Evolutionary conservation across 2,113 vertebrate species (phyloP).

Genomic region (Ophiodon elongatus): DNA sequence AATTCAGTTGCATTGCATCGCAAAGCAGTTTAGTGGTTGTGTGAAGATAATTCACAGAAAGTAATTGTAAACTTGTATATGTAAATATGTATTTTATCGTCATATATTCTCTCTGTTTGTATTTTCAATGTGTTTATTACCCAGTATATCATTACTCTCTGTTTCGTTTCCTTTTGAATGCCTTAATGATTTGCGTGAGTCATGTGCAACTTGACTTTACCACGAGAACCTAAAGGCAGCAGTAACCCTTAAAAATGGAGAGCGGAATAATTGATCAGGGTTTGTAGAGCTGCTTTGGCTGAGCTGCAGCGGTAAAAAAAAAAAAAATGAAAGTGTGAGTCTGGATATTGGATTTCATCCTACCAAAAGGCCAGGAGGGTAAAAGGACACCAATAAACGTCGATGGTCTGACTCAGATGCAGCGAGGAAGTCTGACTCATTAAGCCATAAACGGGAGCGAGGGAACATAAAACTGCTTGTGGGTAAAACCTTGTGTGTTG

Average conservation of each 20-base stretch:
- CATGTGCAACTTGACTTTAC: background rate
- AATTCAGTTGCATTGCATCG: background rate
- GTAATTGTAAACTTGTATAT: too few species aligned
- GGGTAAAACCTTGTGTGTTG: background rate
- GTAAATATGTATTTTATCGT: background rate
- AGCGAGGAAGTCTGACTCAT: slow-evolving; percentile 50
- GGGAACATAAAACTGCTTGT: slow-evolving; percentile 48
- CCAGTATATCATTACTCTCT: background rate
- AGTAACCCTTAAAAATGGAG: background rate
- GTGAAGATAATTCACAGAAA: too few species aligned
- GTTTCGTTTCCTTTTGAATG: background rate
- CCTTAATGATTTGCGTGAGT: too few species aligned
- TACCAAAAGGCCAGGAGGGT: slow-evolving; percentile 35
- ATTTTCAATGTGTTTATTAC: background rate
- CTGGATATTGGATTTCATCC: slow-evolving; percentile 44
- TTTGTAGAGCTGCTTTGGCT: background rate
- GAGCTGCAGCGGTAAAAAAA: slow-evolving; percentile 18
- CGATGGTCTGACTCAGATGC: slow-evolving; percentile 20
- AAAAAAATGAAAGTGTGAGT: slow-evolving; percentile 19
- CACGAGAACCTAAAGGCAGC: background rate
- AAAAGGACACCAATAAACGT: slow-evolving; percentile 50
- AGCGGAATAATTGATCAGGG: slow-evolving; percentile 11
- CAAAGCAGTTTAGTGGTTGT: background rate
- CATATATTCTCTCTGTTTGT: background rate
- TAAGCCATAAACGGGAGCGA: slow-evolving; percentile 42